Evolutionary conservation across 1,140 invertebrate species (phyloP).

Genomic region (Whitmania pigra): DNA sequence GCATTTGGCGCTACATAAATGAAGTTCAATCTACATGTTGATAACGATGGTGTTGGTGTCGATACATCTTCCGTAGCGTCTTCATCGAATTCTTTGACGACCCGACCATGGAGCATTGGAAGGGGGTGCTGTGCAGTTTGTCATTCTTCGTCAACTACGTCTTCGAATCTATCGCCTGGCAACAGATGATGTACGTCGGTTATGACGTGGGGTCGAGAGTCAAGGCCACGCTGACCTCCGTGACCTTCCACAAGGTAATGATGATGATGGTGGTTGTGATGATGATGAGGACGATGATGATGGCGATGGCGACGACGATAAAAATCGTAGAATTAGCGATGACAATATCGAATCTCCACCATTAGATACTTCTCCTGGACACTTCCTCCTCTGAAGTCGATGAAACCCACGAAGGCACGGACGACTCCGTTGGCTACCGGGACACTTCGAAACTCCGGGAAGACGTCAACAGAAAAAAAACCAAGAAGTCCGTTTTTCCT

Average conservation of each 20-base stretch:
- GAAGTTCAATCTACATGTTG: no score
- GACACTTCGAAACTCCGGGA: no score
- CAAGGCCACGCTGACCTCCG: neutral
- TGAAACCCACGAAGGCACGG: no score
- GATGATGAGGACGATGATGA: no score
- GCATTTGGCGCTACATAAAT: no score
- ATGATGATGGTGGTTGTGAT: no score
- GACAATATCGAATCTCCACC: no score
- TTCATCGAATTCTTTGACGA: conserved; percentile 12
- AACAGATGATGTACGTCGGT: neutral
- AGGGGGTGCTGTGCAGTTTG: neutral
- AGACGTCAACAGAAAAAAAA: neutral
- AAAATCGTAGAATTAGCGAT: no score
- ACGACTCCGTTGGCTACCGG: no score
- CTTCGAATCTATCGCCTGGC: neutral
- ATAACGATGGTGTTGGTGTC: neutral
- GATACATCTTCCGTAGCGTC: neutral
- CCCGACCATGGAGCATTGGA: neutral
- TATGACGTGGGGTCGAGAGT: neutral
- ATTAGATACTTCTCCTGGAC: no score
- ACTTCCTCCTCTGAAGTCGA: no score
- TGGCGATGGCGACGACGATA: no score
- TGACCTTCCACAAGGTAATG: neutral
- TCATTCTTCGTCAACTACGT: conserved; percentile 7
- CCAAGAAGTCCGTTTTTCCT: neutral